phyloP scores from a whole-genome alignment of 1,140 invertebrate genomes.

The Sinella curviseta region DNA sequence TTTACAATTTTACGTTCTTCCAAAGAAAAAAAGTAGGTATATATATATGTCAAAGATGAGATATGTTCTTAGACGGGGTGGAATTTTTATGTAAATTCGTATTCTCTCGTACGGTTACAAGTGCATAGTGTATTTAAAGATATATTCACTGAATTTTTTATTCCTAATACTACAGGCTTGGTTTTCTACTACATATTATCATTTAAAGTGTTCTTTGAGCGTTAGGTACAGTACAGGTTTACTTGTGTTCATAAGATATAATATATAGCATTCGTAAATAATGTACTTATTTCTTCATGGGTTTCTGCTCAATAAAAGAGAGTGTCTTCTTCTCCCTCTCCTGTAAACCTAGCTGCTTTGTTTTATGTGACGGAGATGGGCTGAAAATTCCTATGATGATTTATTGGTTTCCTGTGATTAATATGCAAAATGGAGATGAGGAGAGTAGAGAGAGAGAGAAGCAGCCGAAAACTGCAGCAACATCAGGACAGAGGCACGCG shows the following conservation, averaged over 20 bases:
- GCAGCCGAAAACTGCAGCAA: too few relatives aligned
- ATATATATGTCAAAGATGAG: background rate
- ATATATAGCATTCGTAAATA: background rate
- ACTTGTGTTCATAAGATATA: too few relatives aligned
- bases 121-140: background rate
- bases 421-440: background rate
- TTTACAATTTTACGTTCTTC: background rate
- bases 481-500: background rate
- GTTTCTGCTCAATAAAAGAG: background rate
- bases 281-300: background rate
- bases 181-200: too few relatives aligned
- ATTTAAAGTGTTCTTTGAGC: too few relatives aligned
- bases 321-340: background rate
- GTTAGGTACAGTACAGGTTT: too few relatives aligned
- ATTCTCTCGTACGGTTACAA: background rate
- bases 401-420: slow-evolving; percentile 18
- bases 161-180: too few relatives aligned
- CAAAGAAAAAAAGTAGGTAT: background rate
- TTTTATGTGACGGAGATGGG: too few relatives aligned
- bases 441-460: background rate
- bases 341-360: background rate
- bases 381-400: background rate
- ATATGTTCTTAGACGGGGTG: too few relatives aligned
- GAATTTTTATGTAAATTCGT: too few relatives aligned
- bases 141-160: background rate